Evolutionary conservation across 2,888 invertebrate genomes (phyloP).

Genomic region (Andricus quercusramuli): DNA sequence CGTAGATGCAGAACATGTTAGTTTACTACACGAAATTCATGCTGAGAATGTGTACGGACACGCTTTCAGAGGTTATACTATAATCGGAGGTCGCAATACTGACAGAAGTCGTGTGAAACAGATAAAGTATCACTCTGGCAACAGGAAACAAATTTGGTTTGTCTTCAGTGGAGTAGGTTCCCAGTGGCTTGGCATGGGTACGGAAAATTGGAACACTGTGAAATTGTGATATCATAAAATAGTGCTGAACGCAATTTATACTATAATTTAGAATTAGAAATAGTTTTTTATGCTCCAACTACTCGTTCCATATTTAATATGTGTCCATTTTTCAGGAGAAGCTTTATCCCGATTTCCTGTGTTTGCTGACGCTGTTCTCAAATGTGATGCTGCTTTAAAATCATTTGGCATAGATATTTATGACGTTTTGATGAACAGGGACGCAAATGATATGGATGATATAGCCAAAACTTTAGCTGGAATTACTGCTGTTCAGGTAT

Average conservation of each 20-base stretch:
- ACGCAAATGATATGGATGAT: conserved; percentile 82
- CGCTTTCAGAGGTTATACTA: conserved; percentile 83
- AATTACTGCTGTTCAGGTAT: conserved; percentile 85
- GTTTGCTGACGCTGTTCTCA: conserved; percentile 81
- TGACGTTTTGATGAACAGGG: conserved; percentile 82
- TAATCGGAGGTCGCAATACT: conserved; percentile 68
- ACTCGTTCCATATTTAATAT: conserved; percentile 82
- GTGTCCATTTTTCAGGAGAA: background rate
- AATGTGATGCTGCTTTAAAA: conserved; percentile 82
- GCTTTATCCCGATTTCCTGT: conserved; percentile 82
- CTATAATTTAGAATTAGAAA: too few relatives aligned
- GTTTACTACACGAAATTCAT: conserved; percentile 56
- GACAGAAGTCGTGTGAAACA: background rate
- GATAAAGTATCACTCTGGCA: background rate
- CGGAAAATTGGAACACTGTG: conserved; percentile 56
- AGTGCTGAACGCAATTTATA: too few relatives aligned
- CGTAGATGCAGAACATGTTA: conserved; percentile 8
- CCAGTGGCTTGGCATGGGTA: conserved; percentile 86
- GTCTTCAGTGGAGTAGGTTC: conserved; percentile 88
- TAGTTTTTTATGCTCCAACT: background rate
- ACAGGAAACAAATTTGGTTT: conserved; percentile 79
- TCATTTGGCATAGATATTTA: conserved; percentile 84
- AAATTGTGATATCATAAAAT: too few relatives aligned
- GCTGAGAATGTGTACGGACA: conserved; percentile 79
- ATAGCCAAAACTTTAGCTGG: conserved; percentile 86